Percentiles rank a stretch among this genome's conserved stretches.
Evolutionary conservation across 2,113 vertebrate species (phyloP).

Genomic region (Sphaerodactylus townsendi): DNA sequence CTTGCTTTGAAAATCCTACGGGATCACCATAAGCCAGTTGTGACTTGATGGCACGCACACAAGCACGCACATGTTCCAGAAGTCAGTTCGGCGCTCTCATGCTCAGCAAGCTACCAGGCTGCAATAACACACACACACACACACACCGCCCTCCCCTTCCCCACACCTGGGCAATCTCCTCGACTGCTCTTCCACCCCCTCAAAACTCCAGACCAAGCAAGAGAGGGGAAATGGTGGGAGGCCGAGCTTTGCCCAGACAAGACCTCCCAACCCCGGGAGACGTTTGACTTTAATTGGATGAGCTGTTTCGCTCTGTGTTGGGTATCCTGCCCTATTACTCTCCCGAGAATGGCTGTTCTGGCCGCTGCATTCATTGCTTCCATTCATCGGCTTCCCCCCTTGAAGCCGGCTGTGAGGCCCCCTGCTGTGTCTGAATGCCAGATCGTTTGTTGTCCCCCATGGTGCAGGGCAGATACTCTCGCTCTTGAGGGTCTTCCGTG

Average conservation of each 20-base stretch:
- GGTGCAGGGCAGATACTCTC: background rate
- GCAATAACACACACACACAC: background rate
- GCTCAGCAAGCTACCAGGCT: too few species aligned
- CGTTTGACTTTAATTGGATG: background rate
- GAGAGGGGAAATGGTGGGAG: too few species aligned
- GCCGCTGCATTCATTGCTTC: background rate
- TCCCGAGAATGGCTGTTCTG: background rate
- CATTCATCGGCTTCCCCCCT: background rate
- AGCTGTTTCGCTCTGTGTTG: background rate
- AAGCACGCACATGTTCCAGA: background rate
- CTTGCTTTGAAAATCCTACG: too few species aligned
- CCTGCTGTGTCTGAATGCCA: slow-evolving; percentile 6
- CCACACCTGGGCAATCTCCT: background rate
- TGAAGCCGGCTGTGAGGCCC: background rate
- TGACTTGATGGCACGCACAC: too few species aligned
- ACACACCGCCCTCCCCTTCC: too few species aligned
- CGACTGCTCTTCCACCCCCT: too few species aligned
- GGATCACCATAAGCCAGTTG: background rate
- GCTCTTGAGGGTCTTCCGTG: background rate
- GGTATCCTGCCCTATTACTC: background rate
- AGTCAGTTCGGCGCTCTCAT: too few species aligned
- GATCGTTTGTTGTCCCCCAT: background rate
- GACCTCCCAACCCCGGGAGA: background rate
- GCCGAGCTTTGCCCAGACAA: background rate
- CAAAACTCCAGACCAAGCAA: too few species aligned